Conservation (phyloP, 2,888 invertebrate species). For the Cheilosia urbana region DNA sequence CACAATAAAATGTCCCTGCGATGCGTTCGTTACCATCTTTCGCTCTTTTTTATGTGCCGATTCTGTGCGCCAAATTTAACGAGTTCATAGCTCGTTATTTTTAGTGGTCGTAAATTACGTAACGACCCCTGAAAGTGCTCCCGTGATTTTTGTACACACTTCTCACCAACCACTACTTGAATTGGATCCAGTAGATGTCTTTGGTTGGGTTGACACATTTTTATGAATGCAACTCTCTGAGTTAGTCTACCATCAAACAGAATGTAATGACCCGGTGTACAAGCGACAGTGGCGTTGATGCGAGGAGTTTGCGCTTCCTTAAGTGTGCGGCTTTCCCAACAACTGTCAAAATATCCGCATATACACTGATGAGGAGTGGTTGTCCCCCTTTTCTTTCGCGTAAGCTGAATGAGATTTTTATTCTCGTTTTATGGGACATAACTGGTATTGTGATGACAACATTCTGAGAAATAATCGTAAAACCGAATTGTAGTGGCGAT, state of each 20-base stretch:
- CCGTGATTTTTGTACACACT: conserved; percentile 64
- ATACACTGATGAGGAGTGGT: conserved; percentile 10
- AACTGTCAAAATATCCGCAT: conserved; percentile 26
- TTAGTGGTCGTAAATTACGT: conserved; percentile 78
- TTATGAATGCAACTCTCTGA: conserved; percentile 46
- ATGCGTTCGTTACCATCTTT: conserved; percentile 32
- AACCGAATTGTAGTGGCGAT: conserved; percentile 65
- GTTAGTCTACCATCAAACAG: conserved; percentile 36
- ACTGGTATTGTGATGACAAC: conserved; percentile 73
- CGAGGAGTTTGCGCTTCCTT: conserved; percentile 70
- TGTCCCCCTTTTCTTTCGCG: conserved; percentile 44
- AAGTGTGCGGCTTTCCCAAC: conserved; percentile 64
- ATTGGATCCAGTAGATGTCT: conserved; percentile 1
- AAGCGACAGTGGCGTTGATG: conserved; percentile 26
- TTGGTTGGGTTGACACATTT: conserved; percentile 48
- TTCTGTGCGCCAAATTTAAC: conserved; percentile 65
- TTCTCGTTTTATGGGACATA: conserved; percentile 70
- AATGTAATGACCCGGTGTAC: conserved; percentile 38
- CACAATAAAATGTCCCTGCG: conserved; percentile 49
- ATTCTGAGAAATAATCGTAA: conserved; percentile 73
- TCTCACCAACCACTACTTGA: conserved; percentile 34
- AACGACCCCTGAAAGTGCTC: conserved; percentile 76
- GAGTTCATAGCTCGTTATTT: conserved; percentile 77
- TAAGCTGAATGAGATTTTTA: conserved; percentile 62
- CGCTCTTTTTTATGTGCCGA: conserved; percentile 19